Evolutionary conservation across 1,140 invertebrate genomes (phyloP).

Genomic region (Brachionus paranguensis): DNA sequence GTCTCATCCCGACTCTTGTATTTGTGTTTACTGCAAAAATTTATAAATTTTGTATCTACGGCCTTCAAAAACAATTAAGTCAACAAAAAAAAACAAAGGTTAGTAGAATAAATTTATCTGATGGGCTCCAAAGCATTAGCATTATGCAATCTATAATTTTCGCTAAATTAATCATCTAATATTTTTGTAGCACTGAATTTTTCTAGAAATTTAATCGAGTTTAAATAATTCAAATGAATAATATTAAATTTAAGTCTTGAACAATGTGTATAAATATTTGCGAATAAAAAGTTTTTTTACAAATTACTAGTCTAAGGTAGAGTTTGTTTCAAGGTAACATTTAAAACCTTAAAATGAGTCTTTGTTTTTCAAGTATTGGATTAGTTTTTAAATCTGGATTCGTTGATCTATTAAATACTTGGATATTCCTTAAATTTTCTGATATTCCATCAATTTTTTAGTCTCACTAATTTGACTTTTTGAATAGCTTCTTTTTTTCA

Average conservation of each 20-base stretch:
- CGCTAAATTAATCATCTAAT: neutral
- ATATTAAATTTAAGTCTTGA: neutral
- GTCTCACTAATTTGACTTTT: too few species aligned
- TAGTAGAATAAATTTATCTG: neutral
- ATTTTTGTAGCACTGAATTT: neutral
- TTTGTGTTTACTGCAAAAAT: neutral
- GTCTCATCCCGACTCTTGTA: neutral
- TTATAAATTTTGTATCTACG: neutral
- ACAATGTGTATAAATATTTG: neutral
- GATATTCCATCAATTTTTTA: too few species aligned
- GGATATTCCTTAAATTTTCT: too few species aligned
- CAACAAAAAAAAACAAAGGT: neutral
- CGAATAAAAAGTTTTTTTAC: neutral
- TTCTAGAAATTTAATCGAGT: neutral
- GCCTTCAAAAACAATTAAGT: neutral
- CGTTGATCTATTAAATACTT: too few species aligned
- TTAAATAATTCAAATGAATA: neutral
- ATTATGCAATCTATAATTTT: neutral
- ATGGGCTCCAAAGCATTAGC: neutral
- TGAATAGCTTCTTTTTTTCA: too few species aligned
- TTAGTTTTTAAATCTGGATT: too few species aligned
- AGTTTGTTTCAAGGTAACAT: neutral
- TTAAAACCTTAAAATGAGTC: too few species aligned
- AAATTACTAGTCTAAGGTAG: neutral
- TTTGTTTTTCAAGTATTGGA: too few species aligned